Base-by-base conservation (phyloP, 1,140 invertebrate species). In the Drosophila mayri region DNA sequence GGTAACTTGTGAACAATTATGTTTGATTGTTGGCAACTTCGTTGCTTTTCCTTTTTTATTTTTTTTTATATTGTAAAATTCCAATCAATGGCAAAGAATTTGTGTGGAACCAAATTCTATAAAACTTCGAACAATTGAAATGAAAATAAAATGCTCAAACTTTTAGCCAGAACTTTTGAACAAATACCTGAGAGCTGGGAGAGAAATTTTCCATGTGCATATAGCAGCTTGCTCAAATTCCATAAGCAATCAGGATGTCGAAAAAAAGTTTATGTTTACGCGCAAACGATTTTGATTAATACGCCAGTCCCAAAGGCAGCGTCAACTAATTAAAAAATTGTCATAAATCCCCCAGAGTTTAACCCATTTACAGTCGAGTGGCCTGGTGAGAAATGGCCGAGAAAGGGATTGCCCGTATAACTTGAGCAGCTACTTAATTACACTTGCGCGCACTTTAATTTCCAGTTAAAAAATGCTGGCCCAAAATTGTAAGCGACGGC, bases 381-480 rank as follows among this genome's bases (percentile, higher is more conserved):
- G 68, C 60, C 62, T 67, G 67, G 50, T 70, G 67, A 84, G 76
- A 80, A 80, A 87, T 87, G 80, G 76, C 72, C 77, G 64, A 67
- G 61, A 84, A 55, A 59, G 61, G 70, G 72, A 59, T 68, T 75
- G 60, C 55, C 11, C 57, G 32, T 67, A 38, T 71, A 76, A 75
- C 62, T 77, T 78, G 65, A 67, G 79, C 81, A 85, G 76, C 81
- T 84, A 88, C 85, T 88, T 88, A 88, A 88, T 88, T 90, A 88
- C 84, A 90, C 85, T 88, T 90, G 85, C 85, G 85, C 84, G 76
- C 84, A 87, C 84, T 87, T 87, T 87, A 87, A 87, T 87, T 87
- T 87, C 73, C 59, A 80, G 80, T 76, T 83, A 71, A 76, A 75
- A 59, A 76, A 76, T 73, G 44, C 44, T 60, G 30, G 74, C 55